phyloP scores from a whole-genome alignment of 2,797 vertebrate genomes.

The Leptatherina wallacei region DNA sequence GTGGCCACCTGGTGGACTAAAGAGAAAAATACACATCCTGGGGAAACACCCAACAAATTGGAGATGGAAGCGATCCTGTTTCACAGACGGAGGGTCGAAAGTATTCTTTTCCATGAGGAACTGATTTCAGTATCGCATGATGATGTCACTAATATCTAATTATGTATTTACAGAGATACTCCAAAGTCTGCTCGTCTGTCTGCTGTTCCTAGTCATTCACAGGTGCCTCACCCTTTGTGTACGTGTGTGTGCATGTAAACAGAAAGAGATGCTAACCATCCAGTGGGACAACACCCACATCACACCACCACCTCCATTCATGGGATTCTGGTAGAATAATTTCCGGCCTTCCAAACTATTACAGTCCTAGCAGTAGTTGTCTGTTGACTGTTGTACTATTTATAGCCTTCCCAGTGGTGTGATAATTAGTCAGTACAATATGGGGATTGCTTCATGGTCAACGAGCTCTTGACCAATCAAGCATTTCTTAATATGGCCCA shows the following conservation, averaged over 20 bases:
- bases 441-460: conserved; percentile 37
- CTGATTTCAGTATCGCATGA: conserved; percentile 84
- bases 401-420: conserved; percentile 65
- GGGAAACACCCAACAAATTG: conserved; percentile 24
- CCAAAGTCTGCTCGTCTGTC: conserved; percentile 82
- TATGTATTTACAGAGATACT: conserved; percentile 82
- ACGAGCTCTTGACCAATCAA: conserved; percentile 38
- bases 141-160: conserved; percentile 84
- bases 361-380: conserved; percentile 69
- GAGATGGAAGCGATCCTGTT: conserved; percentile 16
- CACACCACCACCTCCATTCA: conserved; percentile 33
- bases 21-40: conserved; percentile 43
- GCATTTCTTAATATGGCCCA: conserved; percentile 22
- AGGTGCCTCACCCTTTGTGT: conserved; percentile 78
- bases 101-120: conserved; percentile 62
- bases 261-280: conserved; percentile 60
- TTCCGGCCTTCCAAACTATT: conserved; percentile 69
- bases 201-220: conserved; percentile 79
- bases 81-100: conserved; percentile 30
- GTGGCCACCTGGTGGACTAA: conserved; percentile 65
- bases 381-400: conserved; percentile 74
- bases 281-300: conserved; percentile 33
- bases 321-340: conserved; percentile 58
- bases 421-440: conserved; percentile 50
- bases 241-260: conserved; percentile 67